phyloP scores from a whole-genome alignment of 2,888 invertebrate genomes.

The Euspilapteryx auroguttella region DNA sequence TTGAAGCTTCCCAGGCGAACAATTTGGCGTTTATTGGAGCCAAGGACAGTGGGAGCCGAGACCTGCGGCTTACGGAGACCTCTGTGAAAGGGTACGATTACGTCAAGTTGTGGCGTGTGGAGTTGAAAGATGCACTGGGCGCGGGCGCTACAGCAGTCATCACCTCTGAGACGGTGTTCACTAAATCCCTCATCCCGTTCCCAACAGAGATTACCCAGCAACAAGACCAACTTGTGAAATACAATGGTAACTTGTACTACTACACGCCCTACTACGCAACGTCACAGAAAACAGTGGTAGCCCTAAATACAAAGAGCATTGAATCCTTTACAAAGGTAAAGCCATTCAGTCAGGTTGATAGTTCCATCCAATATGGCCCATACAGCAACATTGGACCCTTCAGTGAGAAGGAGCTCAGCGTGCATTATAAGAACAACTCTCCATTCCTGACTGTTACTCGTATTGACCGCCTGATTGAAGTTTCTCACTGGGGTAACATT shows the following conservation, averaged over 20 bases:
- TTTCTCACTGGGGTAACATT: slow-evolving; percentile 99
- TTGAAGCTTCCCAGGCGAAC: slow-evolving; percentile 65
- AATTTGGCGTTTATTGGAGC: slow-evolving; percentile 77
- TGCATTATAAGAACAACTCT: slow-evolving; percentile 96
- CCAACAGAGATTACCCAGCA: slow-evolving; percentile 89
- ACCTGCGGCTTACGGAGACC: slow-evolving; percentile 53
- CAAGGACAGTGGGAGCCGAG: slow-evolving; percentile 63
- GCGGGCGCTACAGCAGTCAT: slow-evolving; percentile 62
- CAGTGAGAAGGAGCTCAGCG: slow-evolving; percentile 64
- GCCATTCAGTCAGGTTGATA: slow-evolving; percentile 78
- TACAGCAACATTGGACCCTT: slow-evolving; percentile 72
- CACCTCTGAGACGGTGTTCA: slow-evolving; percentile 72
- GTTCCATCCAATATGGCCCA: slow-evolving; percentile 86
- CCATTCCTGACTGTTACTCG: slow-evolving; percentile 93
- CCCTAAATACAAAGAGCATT: slow-evolving; percentile 75
- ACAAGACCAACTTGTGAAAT: slow-evolving; percentile 92
- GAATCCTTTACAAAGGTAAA: slow-evolving; percentile 83
- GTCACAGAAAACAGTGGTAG: slow-evolving; percentile 81
- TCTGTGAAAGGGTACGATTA: slow-evolving; percentile 51
- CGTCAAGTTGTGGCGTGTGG: slow-evolving; percentile 56
- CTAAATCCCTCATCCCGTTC: slow-evolving; percentile 78
- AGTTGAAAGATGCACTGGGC: slow-evolving; percentile 62
- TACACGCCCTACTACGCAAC: slow-evolving; percentile 80
- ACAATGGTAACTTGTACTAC: slow-evolving; percentile 80
- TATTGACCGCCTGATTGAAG: slow-evolving; percentile 86